phyloP scores from a whole-genome alignment of 2,888 invertebrate genomes.

The Lepidochrysops patricia region DNA sequence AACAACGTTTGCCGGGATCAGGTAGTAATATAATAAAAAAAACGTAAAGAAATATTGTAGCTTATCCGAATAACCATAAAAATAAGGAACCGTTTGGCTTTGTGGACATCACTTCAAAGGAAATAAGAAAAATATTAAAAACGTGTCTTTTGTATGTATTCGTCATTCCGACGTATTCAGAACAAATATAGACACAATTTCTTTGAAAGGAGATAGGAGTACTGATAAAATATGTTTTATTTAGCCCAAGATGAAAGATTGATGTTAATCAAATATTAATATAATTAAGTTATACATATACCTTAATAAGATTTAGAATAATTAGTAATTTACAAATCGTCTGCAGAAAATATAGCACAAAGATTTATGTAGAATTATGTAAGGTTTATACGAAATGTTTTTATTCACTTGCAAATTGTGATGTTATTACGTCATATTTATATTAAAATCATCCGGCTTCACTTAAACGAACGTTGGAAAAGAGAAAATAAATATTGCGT shows the following conservation, averaged over 20 bases:
- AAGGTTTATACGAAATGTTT: no score
- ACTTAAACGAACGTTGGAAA: neutral
- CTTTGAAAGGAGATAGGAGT: neutral
- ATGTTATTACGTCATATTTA: neutral
- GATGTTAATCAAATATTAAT: no score
- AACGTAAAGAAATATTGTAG: constrained; percentile 50
- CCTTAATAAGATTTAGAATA: no score
- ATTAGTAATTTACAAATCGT: no score
- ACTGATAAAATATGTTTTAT: neutral
- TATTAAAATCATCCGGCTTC: neutral
- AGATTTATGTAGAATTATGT: no score
- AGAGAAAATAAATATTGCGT: neutral
- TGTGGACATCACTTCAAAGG: constrained; percentile 54
- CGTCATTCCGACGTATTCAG: neutral
- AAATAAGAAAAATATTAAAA: constrained; percentile 27
- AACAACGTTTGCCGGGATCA: no score
- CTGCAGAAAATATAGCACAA: no score
- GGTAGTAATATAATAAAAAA: no score
- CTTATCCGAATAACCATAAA: constrained; percentile 55
- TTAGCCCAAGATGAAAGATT: neutral
- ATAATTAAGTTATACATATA: no score
- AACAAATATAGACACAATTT: no score
- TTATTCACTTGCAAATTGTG: neutral
- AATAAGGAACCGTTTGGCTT: constrained; percentile 57
- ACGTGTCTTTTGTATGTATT: neutral